Evolutionary conservation across 1,140 invertebrate species (phyloP), one percentile per base, ranked within the genome.

Genomic region (Drosophila asahinai): DNA sequence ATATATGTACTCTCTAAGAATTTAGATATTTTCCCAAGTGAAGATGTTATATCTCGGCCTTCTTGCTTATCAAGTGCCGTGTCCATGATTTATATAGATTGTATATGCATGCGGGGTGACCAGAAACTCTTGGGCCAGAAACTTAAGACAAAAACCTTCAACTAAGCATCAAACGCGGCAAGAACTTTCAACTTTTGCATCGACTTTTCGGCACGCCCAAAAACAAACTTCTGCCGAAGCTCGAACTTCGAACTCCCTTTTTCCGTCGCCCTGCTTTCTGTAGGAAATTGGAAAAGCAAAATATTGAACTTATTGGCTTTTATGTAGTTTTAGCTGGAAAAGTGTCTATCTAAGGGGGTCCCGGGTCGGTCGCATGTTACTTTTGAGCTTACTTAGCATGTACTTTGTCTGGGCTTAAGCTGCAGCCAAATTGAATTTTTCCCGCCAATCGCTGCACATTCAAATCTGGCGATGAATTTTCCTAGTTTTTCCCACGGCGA

Each of bases 291-390:
- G 76, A 89, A 84, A 84, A 89, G 84, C 83, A 89, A 89, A 89
- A 89, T 89, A 89, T 89, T 89, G 84, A 89, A 89, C 84, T 89
- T 89, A 89, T 89, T 89, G 86, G 84, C 84, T 89, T 90, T 90
- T 81, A 79, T 89, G 81, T 79, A 89, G 84, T 81, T 87, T 74
- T 71, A 74, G 84, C 84, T 54, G 62, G 55, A 77, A 89, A 86
- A 80, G 83, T 86, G 83, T 81, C 83, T 79, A 71, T 82, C 54
- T 62, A 54, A 36, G 57, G 30, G 42, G 19, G 25, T 25, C 9
- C 2, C 2, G 42, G 11, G 14, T 15, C 3, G n/a, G 63, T 43
- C 33, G 67, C 83, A 76, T 89, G 80, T 87, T 90, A 90, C 81
- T 90, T 90, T 90, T 81, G 77, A 84, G 84, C 84, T 89, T 89